phyloP scores from a whole-genome alignment of 1,140 invertebrate genomes.

The Babylonia areolata region DNA sequence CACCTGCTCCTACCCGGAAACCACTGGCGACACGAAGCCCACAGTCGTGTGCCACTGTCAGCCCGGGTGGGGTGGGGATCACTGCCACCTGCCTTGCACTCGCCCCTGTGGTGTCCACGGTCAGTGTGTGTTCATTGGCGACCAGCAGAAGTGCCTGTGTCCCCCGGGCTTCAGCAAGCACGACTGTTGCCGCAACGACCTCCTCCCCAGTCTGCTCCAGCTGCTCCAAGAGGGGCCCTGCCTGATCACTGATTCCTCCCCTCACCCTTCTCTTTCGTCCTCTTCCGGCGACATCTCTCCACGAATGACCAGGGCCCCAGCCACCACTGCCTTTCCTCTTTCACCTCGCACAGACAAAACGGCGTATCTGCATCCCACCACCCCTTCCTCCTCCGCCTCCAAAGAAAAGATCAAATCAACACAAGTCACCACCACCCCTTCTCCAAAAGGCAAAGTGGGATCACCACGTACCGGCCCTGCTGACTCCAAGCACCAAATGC shows the following conservation, averaged over 20 bases:
- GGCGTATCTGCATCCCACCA: background rate
- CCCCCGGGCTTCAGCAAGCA: background rate
- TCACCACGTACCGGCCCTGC: background rate
- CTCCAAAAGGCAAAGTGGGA: background rate
- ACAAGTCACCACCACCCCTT: background rate
- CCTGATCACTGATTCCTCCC: background rate
- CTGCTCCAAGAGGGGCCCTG: background rate
- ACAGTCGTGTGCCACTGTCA: conserved; percentile 8
- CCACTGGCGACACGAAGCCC: background rate
- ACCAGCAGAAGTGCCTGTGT: conserved; percentile 2
- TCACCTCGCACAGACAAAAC: background rate
- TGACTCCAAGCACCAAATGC: background rate
- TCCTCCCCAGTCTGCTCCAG: conserved; percentile 6
- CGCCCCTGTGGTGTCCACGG: background rate
- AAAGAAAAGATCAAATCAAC: too few species aligned
- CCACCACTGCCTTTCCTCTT: background rate
- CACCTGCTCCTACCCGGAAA: conserved; percentile 13
- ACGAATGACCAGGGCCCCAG: too few species aligned
- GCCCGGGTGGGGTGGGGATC: conserved; percentile 20
- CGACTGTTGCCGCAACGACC: conserved; percentile 15
- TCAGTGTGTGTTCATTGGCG: background rate
- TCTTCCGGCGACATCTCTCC: too few species aligned
- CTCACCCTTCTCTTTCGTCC: background rate
- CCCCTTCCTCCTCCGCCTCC: background rate
- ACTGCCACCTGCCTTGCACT: conserved; percentile 14